Conservation (phyloP, 2,797 vertebrate genomes). For the Smutsia temminckii region DNA sequence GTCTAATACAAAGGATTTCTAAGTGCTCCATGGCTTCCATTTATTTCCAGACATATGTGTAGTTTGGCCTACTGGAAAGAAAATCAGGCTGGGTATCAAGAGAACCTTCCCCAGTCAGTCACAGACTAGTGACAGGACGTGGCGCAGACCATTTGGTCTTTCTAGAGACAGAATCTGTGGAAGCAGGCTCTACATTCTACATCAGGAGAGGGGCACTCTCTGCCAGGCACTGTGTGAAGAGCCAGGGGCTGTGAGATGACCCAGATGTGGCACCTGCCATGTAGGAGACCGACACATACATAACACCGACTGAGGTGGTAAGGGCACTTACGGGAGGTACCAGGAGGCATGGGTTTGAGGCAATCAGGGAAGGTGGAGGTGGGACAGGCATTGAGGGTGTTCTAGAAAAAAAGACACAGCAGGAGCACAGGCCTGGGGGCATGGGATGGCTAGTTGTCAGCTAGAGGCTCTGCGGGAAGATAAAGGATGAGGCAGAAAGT, state of each 20-base stretch:
- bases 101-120: background rate
- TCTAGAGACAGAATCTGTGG: background rate
- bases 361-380: background rate
- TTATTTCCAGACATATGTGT: background rate
- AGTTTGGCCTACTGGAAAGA: background rate
- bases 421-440: background rate
- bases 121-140: background rate
- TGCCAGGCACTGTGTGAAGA: background rate
- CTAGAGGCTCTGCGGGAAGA: background rate
- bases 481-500: background rate
- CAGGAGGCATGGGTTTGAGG: background rate
- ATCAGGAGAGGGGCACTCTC: background rate
- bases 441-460: background rate
- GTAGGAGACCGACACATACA: background rate
- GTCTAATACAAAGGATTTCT: background rate
- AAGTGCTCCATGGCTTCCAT: background rate
- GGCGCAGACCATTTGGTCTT: background rate
- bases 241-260: background rate
- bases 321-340: background rate
- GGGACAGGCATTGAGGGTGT: rapidly evolving
- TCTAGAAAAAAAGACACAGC: background rate
- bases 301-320: background rate
- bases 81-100: background rate
- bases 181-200: background rate
- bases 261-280: background rate